phyloP scores from a whole-genome alignment of 2,797 vertebrate species.

The Centroberyx gerrardi region DNA sequence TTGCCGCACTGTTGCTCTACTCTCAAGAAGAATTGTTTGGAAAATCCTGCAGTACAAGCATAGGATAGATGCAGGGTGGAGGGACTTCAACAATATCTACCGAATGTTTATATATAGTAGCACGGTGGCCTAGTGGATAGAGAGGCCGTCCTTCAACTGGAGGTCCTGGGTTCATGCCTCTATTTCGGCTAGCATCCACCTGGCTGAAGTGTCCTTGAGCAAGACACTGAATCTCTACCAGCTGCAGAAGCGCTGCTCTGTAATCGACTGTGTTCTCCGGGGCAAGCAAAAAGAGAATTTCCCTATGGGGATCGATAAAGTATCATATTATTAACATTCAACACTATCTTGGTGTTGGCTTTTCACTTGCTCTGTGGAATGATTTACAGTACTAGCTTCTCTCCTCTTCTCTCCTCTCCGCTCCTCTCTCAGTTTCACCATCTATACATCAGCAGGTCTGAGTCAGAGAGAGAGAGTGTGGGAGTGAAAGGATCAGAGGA shows the following conservation, averaged over 20 bases:
- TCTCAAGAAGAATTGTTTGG: neutral
- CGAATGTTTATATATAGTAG: slow-evolving; percentile 14
- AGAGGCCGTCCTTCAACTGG: too few species aligned
- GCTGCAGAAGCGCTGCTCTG: slow-evolving; percentile 27
- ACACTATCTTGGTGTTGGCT: slow-evolving; percentile 51
- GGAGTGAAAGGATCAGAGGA: slow-evolving; percentile 74
- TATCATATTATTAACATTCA: slow-evolving; percentile 63
- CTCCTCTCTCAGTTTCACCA: slow-evolving; percentile 69
- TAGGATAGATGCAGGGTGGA: neutral
- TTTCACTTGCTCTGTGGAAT: slow-evolving; percentile 57
- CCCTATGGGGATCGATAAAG: slow-evolving; percentile 59
- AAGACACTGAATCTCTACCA: slow-evolving; percentile 9
- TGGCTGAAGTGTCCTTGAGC: neutral
- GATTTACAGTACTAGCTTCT: slow-evolving; percentile 46
- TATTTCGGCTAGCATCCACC: too few species aligned
- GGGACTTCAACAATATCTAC: neutral
- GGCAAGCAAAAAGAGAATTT: slow-evolving; percentile 43
- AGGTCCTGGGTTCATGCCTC: too few species aligned
- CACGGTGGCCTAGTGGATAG: slow-evolving; percentile 27
- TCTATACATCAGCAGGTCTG: slow-evolving; percentile 80
- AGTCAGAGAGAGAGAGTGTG: slow-evolving; percentile 72
- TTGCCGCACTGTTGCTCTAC: neutral
- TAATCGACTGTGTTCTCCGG: slow-evolving; percentile 29
- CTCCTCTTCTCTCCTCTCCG: slow-evolving; percentile 62
- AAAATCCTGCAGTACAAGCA: neutral